A percentile compares a stretch with the other conserved stretches of the same genome.
Evolutionary conservation across 2,113 vertebrate species (phyloP).

Genomic region (Hucho hucho): DNA sequence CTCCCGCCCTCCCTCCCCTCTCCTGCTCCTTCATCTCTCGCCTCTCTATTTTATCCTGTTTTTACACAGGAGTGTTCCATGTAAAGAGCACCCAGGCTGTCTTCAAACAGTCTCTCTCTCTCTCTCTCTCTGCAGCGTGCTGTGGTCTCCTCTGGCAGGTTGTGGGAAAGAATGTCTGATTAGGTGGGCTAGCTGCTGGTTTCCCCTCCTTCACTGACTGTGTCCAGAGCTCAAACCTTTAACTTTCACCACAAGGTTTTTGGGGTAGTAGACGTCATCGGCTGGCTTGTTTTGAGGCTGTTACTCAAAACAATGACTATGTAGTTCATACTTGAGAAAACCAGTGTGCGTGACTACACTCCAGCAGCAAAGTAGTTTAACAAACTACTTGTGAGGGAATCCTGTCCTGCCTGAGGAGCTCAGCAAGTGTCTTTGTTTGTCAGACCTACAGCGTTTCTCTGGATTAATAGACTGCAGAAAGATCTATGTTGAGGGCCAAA

Average conservation of each 20-base stretch:
- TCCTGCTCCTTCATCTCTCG: not conserved
- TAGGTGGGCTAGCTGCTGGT: not conserved
- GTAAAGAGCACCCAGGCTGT: not conserved
- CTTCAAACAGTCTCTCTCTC: too few relatives aligned
- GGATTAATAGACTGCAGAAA: not conserved
- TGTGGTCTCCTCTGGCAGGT: not conserved
- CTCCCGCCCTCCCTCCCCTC: not conserved
- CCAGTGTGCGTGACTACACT: too few relatives aligned
- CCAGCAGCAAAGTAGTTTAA: too few relatives aligned
- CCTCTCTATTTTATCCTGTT: not conserved
- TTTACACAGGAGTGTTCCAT: not conserved
- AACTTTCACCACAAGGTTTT: not conserved
- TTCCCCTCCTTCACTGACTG: not conserved
- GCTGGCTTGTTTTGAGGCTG: not conserved
- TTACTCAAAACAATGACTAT: too few relatives aligned
- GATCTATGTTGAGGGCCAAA: not conserved
- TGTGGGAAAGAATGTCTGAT: not conserved
- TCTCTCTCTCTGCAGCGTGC: not conserved
- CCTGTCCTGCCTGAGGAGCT: not conserved
- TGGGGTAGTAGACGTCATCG: not conserved
- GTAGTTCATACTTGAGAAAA: too few relatives aligned
- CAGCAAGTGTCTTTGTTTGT: not conserved
- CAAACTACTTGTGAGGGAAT: too few relatives aligned
- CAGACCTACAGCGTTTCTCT: not conserved
- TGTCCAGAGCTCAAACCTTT: not conserved